Evolutionary conservation across 2,113 vertebrate species (phyloP).

Genomic region (Synchiropus splendidus): DNA sequence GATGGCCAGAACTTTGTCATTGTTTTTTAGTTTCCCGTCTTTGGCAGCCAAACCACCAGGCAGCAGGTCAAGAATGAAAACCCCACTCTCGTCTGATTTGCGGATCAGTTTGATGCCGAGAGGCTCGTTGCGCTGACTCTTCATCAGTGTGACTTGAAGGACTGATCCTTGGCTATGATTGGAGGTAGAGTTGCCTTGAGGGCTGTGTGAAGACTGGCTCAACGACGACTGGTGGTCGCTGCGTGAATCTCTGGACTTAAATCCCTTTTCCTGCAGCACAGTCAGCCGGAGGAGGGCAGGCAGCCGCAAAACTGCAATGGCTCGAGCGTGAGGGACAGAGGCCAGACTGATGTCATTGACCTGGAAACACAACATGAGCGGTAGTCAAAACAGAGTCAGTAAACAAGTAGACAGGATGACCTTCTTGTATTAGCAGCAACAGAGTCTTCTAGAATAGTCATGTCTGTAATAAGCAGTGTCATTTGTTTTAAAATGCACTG

Average conservation of each 20-base stretch:
- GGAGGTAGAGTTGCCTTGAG: slow-evolving; percentile 29
- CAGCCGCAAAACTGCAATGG: slow-evolving; percentile 71
- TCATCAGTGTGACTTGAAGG: slow-evolving; percentile 77
- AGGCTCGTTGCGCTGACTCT: slow-evolving; percentile 75
- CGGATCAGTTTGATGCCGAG: slow-evolving; percentile 87
- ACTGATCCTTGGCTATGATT: slow-evolving; percentile 55
- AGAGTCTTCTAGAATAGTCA: no score
- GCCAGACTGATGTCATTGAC: slow-evolving; percentile 82
- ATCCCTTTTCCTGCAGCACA: slow-evolving; percentile 87
- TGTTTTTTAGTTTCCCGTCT: slow-evolving; percentile 81
- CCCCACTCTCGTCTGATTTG: slow-evolving; percentile 79
- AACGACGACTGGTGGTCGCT: slow-evolving; percentile 46
- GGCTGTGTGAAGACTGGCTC: slow-evolving; percentile 37
- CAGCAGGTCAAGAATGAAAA: slow-evolving; percentile 84
- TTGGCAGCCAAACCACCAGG: slow-evolving; percentile 81
- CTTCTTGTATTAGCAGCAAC: no score
- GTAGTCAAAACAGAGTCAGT: no score
- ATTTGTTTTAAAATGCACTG: no score
- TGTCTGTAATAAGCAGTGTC: no score
- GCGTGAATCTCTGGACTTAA: slow-evolving; percentile 61
- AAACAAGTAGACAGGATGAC: no score
- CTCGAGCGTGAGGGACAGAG: slow-evolving; percentile 74
- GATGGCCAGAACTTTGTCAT: slow-evolving; percentile 84
- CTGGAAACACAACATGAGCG: slow-evolving; percentile 53
- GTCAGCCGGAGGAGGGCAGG: slow-evolving; percentile 72